Evolutionary conservation across 2,888 invertebrate species (phyloP), one percentile per base, ranked within the genome.

Genomic region (Lymantria dispar): DNA sequence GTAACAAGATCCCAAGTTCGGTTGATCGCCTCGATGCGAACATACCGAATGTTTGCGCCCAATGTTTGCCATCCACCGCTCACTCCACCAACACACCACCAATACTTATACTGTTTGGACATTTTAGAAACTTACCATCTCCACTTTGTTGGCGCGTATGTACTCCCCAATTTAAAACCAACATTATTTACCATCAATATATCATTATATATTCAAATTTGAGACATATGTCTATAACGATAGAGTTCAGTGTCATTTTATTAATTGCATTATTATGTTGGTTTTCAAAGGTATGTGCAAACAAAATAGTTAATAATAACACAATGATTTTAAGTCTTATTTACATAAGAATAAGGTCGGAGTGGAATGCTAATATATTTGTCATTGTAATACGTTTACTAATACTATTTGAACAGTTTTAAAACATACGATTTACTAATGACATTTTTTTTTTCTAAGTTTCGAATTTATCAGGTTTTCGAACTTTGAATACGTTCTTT

Each of bases 71-170:
- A 54, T 64, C 60, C 65, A 66, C 65, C 66, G 69, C 66, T 70
- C 62, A 62, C 62, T 48, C 45, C 58, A 52, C 62, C 46, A 49
- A 60, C 54, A 59, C 56, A 58, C 58, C 60, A 50, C 50, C 53
- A 56, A 48, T 54, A 53, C 64, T 30, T 60, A 72, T 72, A 76
- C 74, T 83, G 78, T 86, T 85, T 85, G 85, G 77, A 78, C 79
- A 80, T 79, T 82, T 82, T 83, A 83, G 83, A 86, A 82, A 86
- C 86, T 84, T 78, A 78, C 81, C 82, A 85, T 85, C 80, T 84
- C 78, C 80, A 85, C 83, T 83, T 82, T 74, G 59, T 67, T 33
- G 58, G 63, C 70, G 68, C 66, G 70, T 69, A 54, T 62, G 58
- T 62, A 67, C 62, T 56, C 53, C 57, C 41, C 67, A 64, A 64